Percentiles rank a stretch among this genome's conserved stretches.
Evolutionary conservation across 2,797 vertebrate species (phyloP).

Genomic region (Furcifer pardalis): DNA sequence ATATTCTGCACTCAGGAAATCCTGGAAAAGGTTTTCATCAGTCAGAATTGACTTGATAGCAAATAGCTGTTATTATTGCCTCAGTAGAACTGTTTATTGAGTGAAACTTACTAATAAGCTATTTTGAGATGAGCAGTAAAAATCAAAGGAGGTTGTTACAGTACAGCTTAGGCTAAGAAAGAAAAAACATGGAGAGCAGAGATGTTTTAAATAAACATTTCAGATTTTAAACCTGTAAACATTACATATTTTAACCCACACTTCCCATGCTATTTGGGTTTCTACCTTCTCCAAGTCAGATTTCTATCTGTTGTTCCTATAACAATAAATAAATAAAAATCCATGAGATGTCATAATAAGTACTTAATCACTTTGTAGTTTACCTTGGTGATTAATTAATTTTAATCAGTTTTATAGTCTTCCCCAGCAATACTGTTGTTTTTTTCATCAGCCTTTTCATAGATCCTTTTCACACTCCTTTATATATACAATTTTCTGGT

Average conservation of each 20-base stretch:
- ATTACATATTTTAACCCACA: background rate
- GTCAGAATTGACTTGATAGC: no score
- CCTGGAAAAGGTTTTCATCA: no score
- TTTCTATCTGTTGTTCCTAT: background rate
- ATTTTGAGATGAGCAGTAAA: background rate
- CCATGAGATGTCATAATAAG: constrained; percentile 1
- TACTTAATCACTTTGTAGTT: background rate
- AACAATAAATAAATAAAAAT: no score
- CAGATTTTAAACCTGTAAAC: background rate
- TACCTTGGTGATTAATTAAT: constrained; percentile 8
- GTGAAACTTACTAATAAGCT: background rate
- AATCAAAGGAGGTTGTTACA: background rate
- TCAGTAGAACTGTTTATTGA: background rate
- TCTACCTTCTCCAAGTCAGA: background rate
- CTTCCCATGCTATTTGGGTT: background rate
- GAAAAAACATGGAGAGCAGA: background rate
- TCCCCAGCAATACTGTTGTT: background rate
- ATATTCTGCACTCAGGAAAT: no score
- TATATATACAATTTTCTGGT: no score
- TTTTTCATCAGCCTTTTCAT: background rate
- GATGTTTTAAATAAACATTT: background rate
- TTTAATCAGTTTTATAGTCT: constrained; percentile 2
- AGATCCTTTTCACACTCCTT: constrained; percentile 3
- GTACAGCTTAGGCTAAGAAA: background rate
- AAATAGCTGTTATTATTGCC: no score